Conservation (phyloP, 2,888 invertebrate species). For the Trichopoda pennipes region DNA sequence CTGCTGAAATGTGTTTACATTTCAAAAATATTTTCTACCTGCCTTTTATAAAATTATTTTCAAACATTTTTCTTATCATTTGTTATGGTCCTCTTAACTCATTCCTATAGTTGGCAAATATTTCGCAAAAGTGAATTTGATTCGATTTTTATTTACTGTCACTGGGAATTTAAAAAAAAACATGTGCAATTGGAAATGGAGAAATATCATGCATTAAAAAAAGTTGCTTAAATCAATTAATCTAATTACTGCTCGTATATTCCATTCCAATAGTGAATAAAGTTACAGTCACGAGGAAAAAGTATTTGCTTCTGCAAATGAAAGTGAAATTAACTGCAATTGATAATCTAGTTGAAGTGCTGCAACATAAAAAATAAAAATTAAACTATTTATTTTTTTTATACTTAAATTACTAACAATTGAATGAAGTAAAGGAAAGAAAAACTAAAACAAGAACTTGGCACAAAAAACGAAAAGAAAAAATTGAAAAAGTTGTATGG, state of each 20-base stretch:
- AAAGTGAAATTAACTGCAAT: slow-evolving; percentile 60
- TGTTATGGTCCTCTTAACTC: not conserved
- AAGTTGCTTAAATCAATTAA: slow-evolving; percentile 59
- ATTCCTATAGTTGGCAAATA: not conserved
- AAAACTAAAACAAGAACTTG: not conserved
- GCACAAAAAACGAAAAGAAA: not conserved
- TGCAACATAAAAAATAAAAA: not conserved
- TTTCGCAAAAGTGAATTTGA: slow-evolving; percentile 31
- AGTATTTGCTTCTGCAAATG: slow-evolving; percentile 11
- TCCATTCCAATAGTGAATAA: slow-evolving; percentile 21
- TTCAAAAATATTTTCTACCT: too few species aligned
- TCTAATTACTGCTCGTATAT: slow-evolving; percentile 53
- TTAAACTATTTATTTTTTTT: slow-evolving; percentile 14
- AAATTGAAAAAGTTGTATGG: not conserved
- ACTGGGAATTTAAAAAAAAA: slow-evolving; percentile 25
- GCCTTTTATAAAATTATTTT: not conserved
- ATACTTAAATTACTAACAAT: slow-evolving; percentile 8
- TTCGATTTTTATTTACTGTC: slow-evolving; percentile 48
- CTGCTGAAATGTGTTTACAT: too few species aligned
- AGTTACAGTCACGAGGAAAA: not conserved
- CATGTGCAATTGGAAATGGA: slow-evolving; percentile 40
- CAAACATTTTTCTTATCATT: slow-evolving; percentile 2
- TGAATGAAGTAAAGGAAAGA: not conserved
- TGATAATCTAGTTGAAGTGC: slow-evolving; percentile 52
- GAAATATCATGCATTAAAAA: slow-evolving; percentile 50